Evolutionary conservation across 2,888 invertebrate genomes (phyloP).

Genomic region (Cerastis rubricosa): DNA sequence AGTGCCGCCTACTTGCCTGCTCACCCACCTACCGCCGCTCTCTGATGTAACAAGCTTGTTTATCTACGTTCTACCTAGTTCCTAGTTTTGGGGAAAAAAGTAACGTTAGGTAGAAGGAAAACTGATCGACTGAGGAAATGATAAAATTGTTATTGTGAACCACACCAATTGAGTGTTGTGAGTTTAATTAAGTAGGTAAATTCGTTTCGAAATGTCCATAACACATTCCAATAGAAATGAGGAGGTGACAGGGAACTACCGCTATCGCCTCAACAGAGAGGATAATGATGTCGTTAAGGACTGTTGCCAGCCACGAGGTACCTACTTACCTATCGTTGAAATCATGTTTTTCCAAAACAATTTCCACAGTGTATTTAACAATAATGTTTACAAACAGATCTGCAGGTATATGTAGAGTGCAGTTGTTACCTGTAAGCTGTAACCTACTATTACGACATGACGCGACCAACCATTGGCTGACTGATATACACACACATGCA

Average conservation of each 20-base stretch:
- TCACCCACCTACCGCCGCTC: conserved; percentile 60
- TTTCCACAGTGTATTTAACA: neutral
- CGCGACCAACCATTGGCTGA: neutral
- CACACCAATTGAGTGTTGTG: neutral
- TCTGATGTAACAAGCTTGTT: conserved; percentile 19
- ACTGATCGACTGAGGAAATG: conserved; percentile 25
- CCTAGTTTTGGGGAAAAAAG: conserved; percentile 3
- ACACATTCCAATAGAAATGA: neutral
- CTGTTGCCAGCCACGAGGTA: too few species aligned
- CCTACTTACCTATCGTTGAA: neutral
- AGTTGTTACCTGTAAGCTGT: neutral
- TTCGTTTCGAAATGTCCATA: neutral
- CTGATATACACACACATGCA: neutral
- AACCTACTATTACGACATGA: neutral
- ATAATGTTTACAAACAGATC: neutral
- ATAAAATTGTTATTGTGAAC: neutral
- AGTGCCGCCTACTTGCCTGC: conserved; percentile 63
- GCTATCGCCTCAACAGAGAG: neutral
- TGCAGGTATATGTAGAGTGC: neutral
- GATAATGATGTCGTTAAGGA: neutral
- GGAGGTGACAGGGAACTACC: neutral
- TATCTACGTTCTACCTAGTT: conserved; percentile 21
- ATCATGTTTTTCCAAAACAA: neutral
- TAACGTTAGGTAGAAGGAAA: conserved; percentile 23
- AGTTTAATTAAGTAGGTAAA: conserved; percentile 4